A percentile compares a stretch with the other conserved stretches of the same genome.
phyloP scores from a whole-genome alignment of 2,888 invertebrate genomes.

The Phlogophora meticulosa region DNA sequence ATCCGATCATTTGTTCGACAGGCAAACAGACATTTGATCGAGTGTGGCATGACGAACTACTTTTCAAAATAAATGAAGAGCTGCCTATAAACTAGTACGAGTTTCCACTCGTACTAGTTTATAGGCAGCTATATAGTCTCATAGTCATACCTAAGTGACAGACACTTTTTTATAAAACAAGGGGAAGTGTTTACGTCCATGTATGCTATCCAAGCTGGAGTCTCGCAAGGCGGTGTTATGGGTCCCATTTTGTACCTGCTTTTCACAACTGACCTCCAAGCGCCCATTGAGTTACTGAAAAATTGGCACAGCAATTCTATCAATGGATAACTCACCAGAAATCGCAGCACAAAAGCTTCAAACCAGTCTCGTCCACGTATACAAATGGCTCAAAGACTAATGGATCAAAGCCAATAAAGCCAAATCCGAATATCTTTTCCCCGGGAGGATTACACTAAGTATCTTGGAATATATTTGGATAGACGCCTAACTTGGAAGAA shows the following conservation, averaged over 20 bases:
- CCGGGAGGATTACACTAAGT: too few relatives aligned
- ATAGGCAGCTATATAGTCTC: too few relatives aligned
- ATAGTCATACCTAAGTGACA: background rate
- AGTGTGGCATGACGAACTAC: background rate
- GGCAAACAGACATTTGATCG: background rate
- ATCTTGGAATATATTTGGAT: too few relatives aligned
- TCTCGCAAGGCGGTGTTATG: too few relatives aligned
- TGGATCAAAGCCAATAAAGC: slow-evolving; percentile 1
- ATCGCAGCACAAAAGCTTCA: background rate
- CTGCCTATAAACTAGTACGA: background rate
- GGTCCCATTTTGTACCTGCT: background rate
- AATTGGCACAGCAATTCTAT: slow-evolving; percentile 6
- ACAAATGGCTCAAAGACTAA: background rate
- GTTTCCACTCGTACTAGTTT: too few relatives aligned
- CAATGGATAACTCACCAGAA: background rate
- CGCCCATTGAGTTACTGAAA: background rate
- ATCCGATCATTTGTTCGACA: slow-evolving; percentile 42
- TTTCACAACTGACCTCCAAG: background rate
- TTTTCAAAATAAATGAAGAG: background rate
- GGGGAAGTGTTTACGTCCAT: too few relatives aligned
- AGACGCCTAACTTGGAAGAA: too few relatives aligned
- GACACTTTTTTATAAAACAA: background rate
- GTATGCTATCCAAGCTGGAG: too few relatives aligned
- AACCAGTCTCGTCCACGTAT: background rate
- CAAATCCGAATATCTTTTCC: too few relatives aligned